Evolutionary conservation across 2,888 invertebrate species (phyloP), one percentile per base, ranked within the genome.

Genomic region (Sphecodes monilicornis): DNA sequence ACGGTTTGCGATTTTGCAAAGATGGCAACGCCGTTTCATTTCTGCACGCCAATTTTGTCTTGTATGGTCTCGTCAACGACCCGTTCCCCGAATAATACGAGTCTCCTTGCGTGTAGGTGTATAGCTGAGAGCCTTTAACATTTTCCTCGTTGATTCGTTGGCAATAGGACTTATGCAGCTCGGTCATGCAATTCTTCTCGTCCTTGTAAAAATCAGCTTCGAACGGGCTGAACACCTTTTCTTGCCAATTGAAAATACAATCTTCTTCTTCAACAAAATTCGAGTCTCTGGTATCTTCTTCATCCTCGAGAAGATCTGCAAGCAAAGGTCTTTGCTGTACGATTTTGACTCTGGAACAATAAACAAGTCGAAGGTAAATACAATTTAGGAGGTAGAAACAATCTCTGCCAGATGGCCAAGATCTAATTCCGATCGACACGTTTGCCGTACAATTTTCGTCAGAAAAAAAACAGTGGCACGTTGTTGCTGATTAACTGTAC

Each of bases 161-260:
- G 88, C 96, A 95, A 89, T 96, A 97, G 80, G 95, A 94, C 80
- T 95, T 96, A 75, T 97, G 97, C n/a, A 95, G 91, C 26, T 97
- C 96, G 1, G 96, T 96, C 0, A 95, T 89, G 89, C 97, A 97
- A 91, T 97, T 97, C 66, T 95, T 95, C 60, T 95, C 93, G 57
- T 97, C 96, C 1, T 93, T 94, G 91, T 97, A 97, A 78, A 96
- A 95, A 75, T 96, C 95, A 16, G 96, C 92, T 93, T 97, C 97
- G 90, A 95, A 95, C 13, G 95, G 94, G 86, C 97, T 96, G 81
- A 97, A 96, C 0, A 96, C 93, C 95, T 97, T 98, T 91, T 97
- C 96, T 93, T 98, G 97, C 98, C 98, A 98, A 88, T 94, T 93
- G 86, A 97, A 96, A 75, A 90, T 91, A 74, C 87, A 87, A 39